Percentiles rank a stretch among this genome's conserved stretches.
These are phyloP conservation scores for Drosophila kokeensis DNA, from an alignment of 2,888 invertebrate genomes.

Conservation along the genomic window DNA sequence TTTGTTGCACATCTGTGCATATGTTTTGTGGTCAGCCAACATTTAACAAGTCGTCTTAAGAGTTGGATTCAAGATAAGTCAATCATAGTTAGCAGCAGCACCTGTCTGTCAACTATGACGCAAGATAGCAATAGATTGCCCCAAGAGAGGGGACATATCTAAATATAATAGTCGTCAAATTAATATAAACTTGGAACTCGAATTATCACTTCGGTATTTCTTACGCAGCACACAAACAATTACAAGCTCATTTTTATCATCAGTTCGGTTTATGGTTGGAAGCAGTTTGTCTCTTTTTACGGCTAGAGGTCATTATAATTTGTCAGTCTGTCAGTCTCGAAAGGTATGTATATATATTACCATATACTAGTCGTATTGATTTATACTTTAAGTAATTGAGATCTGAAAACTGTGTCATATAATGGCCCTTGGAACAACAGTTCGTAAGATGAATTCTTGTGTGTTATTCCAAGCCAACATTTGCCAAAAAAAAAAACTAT, in stretches of 20 bases:
- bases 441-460: no score
- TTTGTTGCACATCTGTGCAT: not conserved
- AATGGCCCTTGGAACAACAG: no score
- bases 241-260: not conserved
- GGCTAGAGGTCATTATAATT: not conserved
- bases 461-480: no score
- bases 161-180: not conserved
- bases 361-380: no score
- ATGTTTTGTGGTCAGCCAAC: constrained; percentile 9
- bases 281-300: not conserved
- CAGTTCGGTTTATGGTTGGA: not conserved
- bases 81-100: constrained; percentile 19
- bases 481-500: not conserved
- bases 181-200: not conserved
- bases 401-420: not conserved
- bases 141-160: not conserved
- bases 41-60: constrained; percentile 19
- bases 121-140: not conserved
- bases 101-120: constrained; percentile 24
- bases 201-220: not conserved
- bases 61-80: constrained; percentile 21
- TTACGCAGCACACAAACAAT: not conserved
- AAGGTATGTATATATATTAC: not conserved
- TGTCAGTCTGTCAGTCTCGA: not conserved
- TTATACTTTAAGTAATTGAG: not conserved